Evolutionary conservation across 2,113 vertebrate genomes (phyloP).

Genomic region (Mugil cephalus): DNA sequence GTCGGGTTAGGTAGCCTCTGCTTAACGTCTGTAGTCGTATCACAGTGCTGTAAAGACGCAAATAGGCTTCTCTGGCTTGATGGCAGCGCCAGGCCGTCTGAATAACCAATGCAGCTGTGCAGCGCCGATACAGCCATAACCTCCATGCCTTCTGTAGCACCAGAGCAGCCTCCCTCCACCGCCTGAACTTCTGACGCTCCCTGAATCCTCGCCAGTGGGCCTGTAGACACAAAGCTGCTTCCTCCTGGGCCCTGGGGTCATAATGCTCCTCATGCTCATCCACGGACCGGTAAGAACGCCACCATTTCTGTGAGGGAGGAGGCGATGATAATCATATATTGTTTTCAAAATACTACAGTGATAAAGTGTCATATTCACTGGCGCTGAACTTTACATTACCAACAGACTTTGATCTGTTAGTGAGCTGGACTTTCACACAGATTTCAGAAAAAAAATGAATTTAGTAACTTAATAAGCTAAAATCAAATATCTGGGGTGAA

Average conservation of each 20-base stretch:
- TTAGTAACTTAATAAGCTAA: neutral
- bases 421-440: neutral
- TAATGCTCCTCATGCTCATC: conserved; percentile 65
- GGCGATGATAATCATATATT: neutral
- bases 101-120: conserved; percentile 85
- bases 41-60: conserved; percentile 73
- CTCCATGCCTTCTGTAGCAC: conserved; percentile 92
- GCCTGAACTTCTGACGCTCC: conserved; percentile 83
- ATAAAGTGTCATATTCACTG: no score
- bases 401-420: neutral
- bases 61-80: conserved; percentile 75
- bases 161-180: conserved; percentile 84
- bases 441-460: neutral
- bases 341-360: no score
- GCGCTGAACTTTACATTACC: no score
- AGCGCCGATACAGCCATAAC: conserved; percentile 69
- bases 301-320: conserved; percentile 85
- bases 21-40: conserved; percentile 85
- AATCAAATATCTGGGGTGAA: no score
- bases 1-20: conserved; percentile 87
- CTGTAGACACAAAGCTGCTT: conserved; percentile 88
- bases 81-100: conserved; percentile 92
- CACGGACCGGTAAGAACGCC: conserved; percentile 82
- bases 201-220: conserved; percentile 89
- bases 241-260: conserved; percentile 67